Evolutionary conservation across 2,113 vertebrate species (phyloP).

Genomic region (Camelus dromedarius): DNA sequence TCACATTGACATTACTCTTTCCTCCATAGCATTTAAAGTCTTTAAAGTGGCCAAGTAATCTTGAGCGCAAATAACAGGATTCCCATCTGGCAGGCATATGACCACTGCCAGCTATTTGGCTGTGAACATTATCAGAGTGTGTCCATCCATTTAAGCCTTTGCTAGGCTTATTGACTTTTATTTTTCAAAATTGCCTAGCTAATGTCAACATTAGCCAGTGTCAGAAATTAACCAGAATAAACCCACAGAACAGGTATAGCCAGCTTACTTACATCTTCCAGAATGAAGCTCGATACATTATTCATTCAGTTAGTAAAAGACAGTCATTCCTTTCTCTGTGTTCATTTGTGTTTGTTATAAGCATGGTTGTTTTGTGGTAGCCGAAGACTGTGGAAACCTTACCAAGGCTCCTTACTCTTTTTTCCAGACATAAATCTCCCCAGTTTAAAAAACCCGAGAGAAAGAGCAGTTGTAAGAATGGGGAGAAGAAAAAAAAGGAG

Average conservation of each 20-base stretch:
- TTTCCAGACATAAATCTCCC: background rate
- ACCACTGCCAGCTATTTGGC: background rate
- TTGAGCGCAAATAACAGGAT: background rate
- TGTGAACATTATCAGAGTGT: background rate
- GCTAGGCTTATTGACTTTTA: constrained; percentile 13
- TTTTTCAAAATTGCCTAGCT: constrained; percentile 32
- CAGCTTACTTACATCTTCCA: background rate
- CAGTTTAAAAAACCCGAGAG: background rate
- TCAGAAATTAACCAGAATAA: constrained; percentile 47
- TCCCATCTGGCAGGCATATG: background rate
- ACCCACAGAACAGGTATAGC: background rate
- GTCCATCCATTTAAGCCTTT: background rate
- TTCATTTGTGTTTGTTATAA: background rate
- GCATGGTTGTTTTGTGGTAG: background rate
- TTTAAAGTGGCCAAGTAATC: constrained; percentile 35
- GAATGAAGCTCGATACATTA: background rate
- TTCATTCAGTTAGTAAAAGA: background rate
- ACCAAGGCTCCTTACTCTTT: background rate
- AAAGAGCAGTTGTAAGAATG: background rate
- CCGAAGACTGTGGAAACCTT: background rate
- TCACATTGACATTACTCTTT: background rate
- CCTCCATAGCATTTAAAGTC: background rate
- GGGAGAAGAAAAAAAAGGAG: too few species aligned
- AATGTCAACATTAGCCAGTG: background rate
- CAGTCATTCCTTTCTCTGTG: background rate